Evolutionary conservation across 2,888 invertebrate species (phyloP).

Genomic region (Athetis lepigone): DNA sequence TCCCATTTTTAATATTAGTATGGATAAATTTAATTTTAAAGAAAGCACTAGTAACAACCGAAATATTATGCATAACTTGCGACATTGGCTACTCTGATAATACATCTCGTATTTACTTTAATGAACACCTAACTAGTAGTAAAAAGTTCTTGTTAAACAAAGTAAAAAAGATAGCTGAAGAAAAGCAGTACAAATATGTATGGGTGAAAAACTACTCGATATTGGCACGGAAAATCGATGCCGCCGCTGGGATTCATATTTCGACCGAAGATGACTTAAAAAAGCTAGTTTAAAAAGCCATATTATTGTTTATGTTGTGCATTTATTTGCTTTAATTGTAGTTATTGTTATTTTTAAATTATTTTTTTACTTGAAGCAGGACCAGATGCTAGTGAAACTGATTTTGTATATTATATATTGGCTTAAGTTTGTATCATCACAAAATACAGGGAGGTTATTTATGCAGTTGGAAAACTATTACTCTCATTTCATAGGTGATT

Average conservation of each 20-base stretch:
- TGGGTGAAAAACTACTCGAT: neutral
- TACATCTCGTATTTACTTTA: neutral
- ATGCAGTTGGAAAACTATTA: too few species aligned
- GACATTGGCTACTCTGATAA: too few species aligned
- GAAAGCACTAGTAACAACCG: too few species aligned
- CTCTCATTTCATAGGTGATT: too few species aligned
- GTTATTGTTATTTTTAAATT: neutral
- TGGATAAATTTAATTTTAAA: too few species aligned
- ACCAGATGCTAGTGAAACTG: too few species aligned
- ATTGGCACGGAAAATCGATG: neutral
- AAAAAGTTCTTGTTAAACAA: neutral
- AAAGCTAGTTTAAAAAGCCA: slow-evolving; percentile 7
- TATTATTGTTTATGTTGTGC: neutral
- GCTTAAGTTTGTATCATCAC: too few species aligned
- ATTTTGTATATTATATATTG: too few species aligned
- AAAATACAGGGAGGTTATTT: too few species aligned
- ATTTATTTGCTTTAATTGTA: slow-evolving; percentile 3
- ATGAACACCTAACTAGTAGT: neutral
- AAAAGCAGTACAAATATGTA: neutral
- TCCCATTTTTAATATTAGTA: too few species aligned
- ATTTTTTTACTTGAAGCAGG: too few species aligned
- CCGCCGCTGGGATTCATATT: slow-evolving; percentile 3
- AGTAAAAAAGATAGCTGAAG: neutral
- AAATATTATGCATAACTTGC: too few species aligned
- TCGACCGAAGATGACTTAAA: slow-evolving; percentile 16